Conservation (phyloP, 2,888 invertebrate genomes). For the Drosophila paramelanica region DNA sequence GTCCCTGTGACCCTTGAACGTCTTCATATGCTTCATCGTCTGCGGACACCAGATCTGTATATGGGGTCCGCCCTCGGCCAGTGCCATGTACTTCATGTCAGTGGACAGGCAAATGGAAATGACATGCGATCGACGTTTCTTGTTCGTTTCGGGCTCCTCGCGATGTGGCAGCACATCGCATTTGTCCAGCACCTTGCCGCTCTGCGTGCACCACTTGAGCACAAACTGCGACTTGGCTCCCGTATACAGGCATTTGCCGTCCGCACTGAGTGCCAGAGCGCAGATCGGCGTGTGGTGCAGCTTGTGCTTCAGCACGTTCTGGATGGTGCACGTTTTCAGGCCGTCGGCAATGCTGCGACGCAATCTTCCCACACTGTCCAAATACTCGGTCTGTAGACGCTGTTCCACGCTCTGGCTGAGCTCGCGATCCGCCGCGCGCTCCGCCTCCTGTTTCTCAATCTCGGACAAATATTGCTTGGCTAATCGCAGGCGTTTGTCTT, state of each 20-base stretch:
- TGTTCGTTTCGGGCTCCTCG: constrained; percentile 75
- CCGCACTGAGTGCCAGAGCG: constrained; percentile 91
- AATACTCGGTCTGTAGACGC: constrained; percentile 92
- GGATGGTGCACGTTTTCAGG: constrained; percentile 85
- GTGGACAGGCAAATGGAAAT: constrained; percentile 90
- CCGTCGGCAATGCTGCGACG: constrained; percentile 90
- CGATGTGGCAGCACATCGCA: constrained; percentile 85
- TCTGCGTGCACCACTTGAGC: constrained; percentile 92
- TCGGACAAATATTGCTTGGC: constrained; percentile 96
- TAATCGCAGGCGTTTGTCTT: constrained; percentile 94
- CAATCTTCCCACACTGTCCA: constrained; percentile 94
- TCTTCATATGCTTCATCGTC: constrained; percentile 91
- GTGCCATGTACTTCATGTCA: constrained; percentile 92
- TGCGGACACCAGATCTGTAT: constrained; percentile 94
- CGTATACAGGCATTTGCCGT: constrained; percentile 90
- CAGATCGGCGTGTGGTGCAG: constrained; percentile 93
- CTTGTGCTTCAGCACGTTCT: constrained; percentile 88
- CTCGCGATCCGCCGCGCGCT: constrained; percentile 88
- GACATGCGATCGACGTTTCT: constrained; percentile 85
- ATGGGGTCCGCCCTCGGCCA: constrained; percentile 89
- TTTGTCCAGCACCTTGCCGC: constrained; percentile 87
- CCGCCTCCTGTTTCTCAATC: constrained; percentile 92
- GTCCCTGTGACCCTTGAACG: constrained; percentile 92
- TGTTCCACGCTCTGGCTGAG: constrained; percentile 87
- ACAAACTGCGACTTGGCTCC: constrained; percentile 95